Base-by-base conservation (phyloP, 2,797 vertebrate genomes). In the Silurus aristotelis region DNA sequence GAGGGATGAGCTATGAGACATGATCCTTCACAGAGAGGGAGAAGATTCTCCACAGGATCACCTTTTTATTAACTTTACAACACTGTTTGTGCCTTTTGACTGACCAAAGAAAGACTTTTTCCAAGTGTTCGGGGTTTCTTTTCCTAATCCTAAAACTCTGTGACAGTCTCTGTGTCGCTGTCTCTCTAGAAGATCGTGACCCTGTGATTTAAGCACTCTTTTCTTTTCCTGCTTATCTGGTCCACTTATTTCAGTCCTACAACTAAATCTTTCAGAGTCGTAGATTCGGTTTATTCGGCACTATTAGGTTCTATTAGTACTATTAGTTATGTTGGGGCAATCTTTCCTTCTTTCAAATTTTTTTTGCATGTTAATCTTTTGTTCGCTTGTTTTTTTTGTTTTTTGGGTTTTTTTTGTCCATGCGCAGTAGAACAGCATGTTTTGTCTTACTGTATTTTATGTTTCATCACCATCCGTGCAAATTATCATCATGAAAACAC, bases 1-100 rank as follows among this genome's bases (percentile, higher is more conserved):
- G 1, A 94, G 97, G 2, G 97, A 98, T 0, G 97, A 98, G 91
- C 95, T 98, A 92, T 98, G 95, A 97, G 91, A 87, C 31, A 64
- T 15, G 31, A 46, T 84, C 20, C 63, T 25, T 70, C 15, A n/a
- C 72, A 60, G 75, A 58, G 3, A 77, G 38, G 75, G 60, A 46
- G 68, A 48, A 38, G 38, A 20, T 25, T 48, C 9, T 48, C 9
- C 22, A 48, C 2, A 72, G 27, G 38, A 12, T 48, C 58, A 75
- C 1, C 75, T 88, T 84, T 31, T 27, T 58, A 83, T 84, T 19
- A 22, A 73, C 64, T 60, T 13, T 80, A 25, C 20, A 38, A 63
- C 71, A 66, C 78, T 48, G 56, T 63, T 56, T 79, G 58, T 83
- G 78, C 81, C 75, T 73, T 88, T 68, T 75, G 61, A 83, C 67